Conservation (phyloP, 2,888 invertebrate genomes). For the Caenorhabditis drosophilae region DNA sequence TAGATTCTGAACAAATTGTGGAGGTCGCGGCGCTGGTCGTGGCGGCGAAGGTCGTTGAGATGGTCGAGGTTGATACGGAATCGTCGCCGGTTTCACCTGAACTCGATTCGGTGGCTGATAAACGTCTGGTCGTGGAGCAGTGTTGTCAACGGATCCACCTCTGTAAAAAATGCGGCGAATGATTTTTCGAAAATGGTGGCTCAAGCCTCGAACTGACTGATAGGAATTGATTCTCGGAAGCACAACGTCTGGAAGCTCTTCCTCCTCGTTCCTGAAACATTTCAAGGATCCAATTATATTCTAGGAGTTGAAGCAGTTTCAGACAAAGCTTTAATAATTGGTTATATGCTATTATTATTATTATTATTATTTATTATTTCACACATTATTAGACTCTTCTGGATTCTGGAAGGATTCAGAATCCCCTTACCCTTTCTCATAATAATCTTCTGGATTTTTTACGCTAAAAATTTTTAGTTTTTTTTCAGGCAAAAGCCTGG, state of each 20-base stretch:
- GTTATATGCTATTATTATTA: too few relatives aligned
- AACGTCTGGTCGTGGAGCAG: constrained; percentile 17
- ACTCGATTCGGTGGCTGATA: constrained; percentile 17
- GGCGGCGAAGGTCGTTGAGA: constrained; percentile 9
- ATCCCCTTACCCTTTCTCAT: too few relatives aligned
- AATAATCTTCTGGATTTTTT: too few relatives aligned
- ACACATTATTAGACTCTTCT: too few relatives aligned
- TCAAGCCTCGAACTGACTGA: too few relatives aligned
- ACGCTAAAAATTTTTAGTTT: too few relatives aligned
- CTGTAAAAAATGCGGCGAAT: constrained; percentile 9
- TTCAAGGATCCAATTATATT: neutral
- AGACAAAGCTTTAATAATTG: too few relatives aligned
- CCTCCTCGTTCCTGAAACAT: constrained; percentile 25
- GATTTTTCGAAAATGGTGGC: too few relatives aligned
- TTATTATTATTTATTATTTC: too few relatives aligned
- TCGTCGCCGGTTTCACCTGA: constrained; percentile 30
- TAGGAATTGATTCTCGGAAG: too few relatives aligned
- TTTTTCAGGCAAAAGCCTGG: too few relatives aligned
- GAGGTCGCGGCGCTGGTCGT: constrained; percentile 7
- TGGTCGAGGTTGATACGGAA: constrained; percentile 27
- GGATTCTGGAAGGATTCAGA: too few relatives aligned
- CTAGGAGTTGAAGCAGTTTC: neutral
- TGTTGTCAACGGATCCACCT: constrained; percentile 25
- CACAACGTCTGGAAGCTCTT: constrained; percentile 25
- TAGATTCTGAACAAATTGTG: constrained; percentile 5